Conservation (phyloP, 2,113 vertebrate genomes). For the Carettochelys insculpta region DNA sequence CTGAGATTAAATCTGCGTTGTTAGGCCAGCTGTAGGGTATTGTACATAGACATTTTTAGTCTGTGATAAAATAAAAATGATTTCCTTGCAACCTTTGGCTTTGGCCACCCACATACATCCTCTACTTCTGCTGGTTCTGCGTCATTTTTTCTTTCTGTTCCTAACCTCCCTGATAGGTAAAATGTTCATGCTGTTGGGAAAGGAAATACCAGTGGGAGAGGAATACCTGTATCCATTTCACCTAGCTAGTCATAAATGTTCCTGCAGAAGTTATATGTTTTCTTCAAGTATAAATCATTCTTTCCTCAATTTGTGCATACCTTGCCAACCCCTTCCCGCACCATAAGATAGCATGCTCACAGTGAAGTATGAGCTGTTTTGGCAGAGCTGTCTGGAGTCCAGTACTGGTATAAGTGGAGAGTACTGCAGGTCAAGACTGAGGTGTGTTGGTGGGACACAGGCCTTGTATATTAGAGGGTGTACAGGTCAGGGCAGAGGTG, state of each 20-base stretch:
- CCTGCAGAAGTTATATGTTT: background rate
- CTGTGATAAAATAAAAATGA: background rate
- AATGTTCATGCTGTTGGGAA: background rate
- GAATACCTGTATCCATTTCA: background rate
- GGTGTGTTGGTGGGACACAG: too few relatives aligned
- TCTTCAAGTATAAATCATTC: background rate
- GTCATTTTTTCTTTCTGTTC: background rate
- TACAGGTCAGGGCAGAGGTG: too few relatives aligned
- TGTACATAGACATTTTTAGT: background rate
- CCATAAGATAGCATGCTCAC: background rate
- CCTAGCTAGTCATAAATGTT: background rate
- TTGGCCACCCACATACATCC: background rate
- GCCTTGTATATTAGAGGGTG: too few relatives aligned
- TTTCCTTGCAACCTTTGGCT: slow-evolving; percentile 7
- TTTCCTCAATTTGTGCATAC: background rate
- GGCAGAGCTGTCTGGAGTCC: background rate
- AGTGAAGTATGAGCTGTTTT: background rate
- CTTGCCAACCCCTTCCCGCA: background rate
- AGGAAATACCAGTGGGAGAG: background rate
- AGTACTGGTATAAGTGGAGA: background rate
- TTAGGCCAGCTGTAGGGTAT: background rate
- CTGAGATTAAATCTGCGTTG: background rate
- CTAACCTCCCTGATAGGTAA: background rate
- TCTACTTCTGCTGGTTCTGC: background rate
- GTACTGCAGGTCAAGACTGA: background rate